Evolutionary conservation across 2,888 invertebrate species (phyloP).

Genomic region (Hypena proboscidalis): DNA sequence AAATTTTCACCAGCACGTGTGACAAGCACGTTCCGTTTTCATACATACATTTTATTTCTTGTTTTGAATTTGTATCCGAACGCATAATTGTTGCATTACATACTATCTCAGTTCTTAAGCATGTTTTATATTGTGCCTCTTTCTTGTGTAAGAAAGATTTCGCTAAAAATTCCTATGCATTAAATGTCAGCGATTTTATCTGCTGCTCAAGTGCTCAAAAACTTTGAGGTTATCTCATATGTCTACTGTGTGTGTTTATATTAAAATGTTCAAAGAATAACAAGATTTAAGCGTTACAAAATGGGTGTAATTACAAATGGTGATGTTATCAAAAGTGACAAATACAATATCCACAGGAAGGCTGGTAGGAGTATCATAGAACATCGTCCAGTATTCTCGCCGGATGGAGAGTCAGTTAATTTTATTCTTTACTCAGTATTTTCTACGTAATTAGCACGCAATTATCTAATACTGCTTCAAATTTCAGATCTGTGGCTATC

Average conservation of each 20-base stretch:
- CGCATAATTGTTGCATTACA: conserved; percentile 12
- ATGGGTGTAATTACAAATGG: conserved; percentile 64
- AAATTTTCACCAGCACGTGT: no score
- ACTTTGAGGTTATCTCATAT: conserved; percentile 65
- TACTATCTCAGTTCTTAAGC: neutral
- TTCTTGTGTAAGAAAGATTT: no score
- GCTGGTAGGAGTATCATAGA: conserved; percentile 80
- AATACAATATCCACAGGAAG: conserved; percentile 71
- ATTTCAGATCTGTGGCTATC: conserved; percentile 71
- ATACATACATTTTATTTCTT: neutral
- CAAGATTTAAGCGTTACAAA: conserved; percentile 31
- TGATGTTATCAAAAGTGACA: conserved; percentile 38
- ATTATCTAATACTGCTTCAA: no score
- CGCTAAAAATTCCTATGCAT: no score
- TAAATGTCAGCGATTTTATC: no score
- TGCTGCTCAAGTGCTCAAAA: neutral
- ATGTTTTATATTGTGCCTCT: neutral
- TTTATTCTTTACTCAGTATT: neutral
- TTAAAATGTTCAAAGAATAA: conserved; percentile 15
- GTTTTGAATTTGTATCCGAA: conserved; percentile 10
- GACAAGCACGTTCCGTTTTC: no score
- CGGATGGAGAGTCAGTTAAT: conserved; percentile 77
- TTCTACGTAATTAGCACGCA: neutral
- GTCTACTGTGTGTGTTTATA: conserved; percentile 33
- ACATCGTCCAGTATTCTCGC: conserved; percentile 73